A percentile compares a stretch with the other conserved stretches of the same genome.
These are phyloP conservation scores for Cynoglossus semilaevis DNA, from an alignment of 2,113 vertebrate genomes.

Conservation along the genomic window DNA sequence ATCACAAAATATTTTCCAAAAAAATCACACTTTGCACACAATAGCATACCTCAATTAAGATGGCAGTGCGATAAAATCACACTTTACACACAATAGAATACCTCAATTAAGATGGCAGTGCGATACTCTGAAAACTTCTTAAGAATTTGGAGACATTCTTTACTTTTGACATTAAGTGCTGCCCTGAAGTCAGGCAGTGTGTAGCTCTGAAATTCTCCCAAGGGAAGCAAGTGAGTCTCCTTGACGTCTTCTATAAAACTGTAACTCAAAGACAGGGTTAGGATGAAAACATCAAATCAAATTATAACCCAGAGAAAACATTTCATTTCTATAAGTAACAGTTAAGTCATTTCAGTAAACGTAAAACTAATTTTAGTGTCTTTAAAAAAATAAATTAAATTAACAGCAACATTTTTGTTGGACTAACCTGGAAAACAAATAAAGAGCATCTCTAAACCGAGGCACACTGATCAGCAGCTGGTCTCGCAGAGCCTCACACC, in stretches of 20 bases:
- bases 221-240: constrained; percentile 70
- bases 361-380: too few species aligned
- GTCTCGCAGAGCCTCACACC: constrained; percentile 46
- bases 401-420: background rate
- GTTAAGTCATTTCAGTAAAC: background rate
- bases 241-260: constrained; percentile 78
- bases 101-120: constrained; percentile 63
- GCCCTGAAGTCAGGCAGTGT: constrained; percentile 70
- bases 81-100: constrained; percentile 48
- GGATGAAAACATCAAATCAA: background rate
- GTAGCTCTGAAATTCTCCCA: constrained; percentile 56
- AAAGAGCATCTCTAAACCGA: constrained; percentile 77
- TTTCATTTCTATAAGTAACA: background rate
- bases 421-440: background rate
- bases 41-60: constrained; percentile 69
- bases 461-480: constrained; percentile 75
- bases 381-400: too few species aligned
- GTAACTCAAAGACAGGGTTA: constrained; percentile 9
- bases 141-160: constrained; percentile 55
- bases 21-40: too few species aligned
- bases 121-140: constrained; percentile 63
- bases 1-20: too few species aligned
- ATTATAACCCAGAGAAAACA: background rate
- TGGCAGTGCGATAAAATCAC: constrained; percentile 51
- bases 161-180: constrained; percentile 39